Evolutionary conservation across 2,888 invertebrate species (phyloP).

Genomic region (Pseudococcus longispinus): DNA sequence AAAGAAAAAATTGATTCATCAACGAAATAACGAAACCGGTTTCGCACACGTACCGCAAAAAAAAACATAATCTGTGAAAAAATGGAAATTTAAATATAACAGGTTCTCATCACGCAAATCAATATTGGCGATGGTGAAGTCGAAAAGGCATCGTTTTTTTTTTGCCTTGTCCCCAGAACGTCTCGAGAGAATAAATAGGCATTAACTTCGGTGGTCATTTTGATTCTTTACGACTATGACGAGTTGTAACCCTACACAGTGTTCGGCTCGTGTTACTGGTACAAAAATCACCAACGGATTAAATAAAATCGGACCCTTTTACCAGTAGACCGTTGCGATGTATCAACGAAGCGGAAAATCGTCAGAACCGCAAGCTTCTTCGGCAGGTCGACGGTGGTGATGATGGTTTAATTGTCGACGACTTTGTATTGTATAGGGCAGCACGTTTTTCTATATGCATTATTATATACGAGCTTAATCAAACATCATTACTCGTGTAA

Average conservation of each 20-base stretch:
- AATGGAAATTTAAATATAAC: background rate
- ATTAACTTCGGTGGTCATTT: slow-evolving; percentile 48
- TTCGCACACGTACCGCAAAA: background rate
- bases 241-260: slow-evolving; percentile 50
- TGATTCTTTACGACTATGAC: background rate
- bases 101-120: slow-evolving; percentile 25
- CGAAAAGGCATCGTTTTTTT: too few species aligned
- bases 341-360: slow-evolving; percentile 43
- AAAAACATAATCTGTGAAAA: background rate
- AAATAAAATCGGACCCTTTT: background rate
- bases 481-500: slow-evolving; percentile 4
- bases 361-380: slow-evolving; percentile 1
- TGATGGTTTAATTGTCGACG: background rate
- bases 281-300: background rate
- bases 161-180: too few species aligned
- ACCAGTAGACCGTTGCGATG: background rate
- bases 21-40: background rate
- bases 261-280: slow-evolving; percentile 46
- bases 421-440: background rate
- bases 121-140: background rate
- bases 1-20: background rate
- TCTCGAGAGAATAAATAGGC: background rate
- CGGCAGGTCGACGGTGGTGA: background rate
- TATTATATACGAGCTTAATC: background rate
- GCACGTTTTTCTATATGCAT: background rate